A percentile compares a stretch with the other conserved stretches of the same genome.
phyloP scores from a whole-genome alignment of 1,140 invertebrate species.

The Tetranychus urticae region DNA sequence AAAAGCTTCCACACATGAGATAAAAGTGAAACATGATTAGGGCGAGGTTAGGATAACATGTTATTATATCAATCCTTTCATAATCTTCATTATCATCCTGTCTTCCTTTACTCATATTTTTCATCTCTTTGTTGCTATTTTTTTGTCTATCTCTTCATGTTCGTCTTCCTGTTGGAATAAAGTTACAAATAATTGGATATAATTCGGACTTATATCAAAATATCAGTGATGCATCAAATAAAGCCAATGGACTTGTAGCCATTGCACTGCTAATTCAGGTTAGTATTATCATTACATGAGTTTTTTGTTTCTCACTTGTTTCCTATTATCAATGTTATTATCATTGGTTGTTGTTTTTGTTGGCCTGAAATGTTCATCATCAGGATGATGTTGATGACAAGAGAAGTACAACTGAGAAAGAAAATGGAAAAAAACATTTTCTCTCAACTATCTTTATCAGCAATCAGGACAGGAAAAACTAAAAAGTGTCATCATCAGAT shows the following conservation, averaged over 20 bases:
- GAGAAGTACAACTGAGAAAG: too few species aligned
- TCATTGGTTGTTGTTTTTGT: neutral
- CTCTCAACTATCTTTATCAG: too few species aligned
- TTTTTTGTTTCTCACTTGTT: neutral
- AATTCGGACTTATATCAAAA: conserved; percentile 91
- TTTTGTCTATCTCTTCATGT: conserved; percentile 18
- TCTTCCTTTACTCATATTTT: neutral
- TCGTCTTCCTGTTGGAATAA: conserved; percentile 21
- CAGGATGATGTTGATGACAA: too few species aligned
- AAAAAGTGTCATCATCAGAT: too few species aligned
- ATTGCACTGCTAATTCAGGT: conserved; percentile 58
- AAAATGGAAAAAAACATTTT: too few species aligned
- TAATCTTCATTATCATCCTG: neutral
- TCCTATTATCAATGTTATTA: neutral
- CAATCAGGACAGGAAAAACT: too few species aligned
- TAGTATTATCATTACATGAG: neutral
- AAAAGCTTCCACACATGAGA: too few species aligned
- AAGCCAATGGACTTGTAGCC: conserved; percentile 70
- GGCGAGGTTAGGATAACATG: neutral
- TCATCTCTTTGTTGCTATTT: neutral
- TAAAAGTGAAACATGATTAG: too few species aligned
- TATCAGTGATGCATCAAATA: conserved; percentile 60
- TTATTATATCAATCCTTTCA: neutral
- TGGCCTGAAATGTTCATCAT: too few species aligned
- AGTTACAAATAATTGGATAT: conserved; percentile 84